Evolutionary conservation across 2,113 vertebrate species (phyloP).

Genomic region (Mus pahari): DNA sequence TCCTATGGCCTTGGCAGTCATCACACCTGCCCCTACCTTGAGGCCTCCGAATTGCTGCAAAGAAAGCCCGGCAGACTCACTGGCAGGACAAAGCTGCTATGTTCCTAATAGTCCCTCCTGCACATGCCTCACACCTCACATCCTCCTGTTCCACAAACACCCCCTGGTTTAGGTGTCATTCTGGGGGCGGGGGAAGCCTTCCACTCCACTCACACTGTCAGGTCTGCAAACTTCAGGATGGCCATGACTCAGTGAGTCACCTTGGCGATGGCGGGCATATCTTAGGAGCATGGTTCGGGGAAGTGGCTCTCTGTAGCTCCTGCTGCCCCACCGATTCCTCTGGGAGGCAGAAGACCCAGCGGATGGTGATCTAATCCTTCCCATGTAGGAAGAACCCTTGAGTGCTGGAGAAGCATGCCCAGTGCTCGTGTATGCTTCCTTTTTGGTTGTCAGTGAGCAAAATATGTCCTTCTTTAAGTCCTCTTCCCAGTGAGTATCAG

Average conservation of each 20-base stretch:
- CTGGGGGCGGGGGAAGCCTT: background rate
- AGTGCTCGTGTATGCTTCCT: background rate
- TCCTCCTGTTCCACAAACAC: no score
- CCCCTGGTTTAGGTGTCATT: background rate
- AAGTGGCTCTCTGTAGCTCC: background rate
- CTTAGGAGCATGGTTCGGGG: background rate
- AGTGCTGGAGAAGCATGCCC: background rate
- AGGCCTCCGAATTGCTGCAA: background rate
- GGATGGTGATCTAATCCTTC: background rate
- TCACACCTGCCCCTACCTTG: constrained; percentile 58
- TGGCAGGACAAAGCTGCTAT: background rate
- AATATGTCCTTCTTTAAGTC: background rate
- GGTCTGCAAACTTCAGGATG: background rate
- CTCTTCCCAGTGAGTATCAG: background rate
- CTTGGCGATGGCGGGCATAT: background rate
- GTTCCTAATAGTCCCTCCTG: background rate
- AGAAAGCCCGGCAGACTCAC: background rate
- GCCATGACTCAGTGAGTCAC: background rate
- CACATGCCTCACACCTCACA: background rate
- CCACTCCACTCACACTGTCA: background rate
- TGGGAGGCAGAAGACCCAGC: background rate
- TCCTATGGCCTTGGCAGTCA: constrained; percentile 26
- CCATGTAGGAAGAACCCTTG: background rate
- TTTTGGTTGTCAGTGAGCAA: constrained; percentile 10
- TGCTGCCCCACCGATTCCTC: background rate